Percentiles rank a stretch among this genome's conserved stretches.
Conservation (phyloP, 2,888 invertebrate species). For the Drosophila antonietae region DNA sequence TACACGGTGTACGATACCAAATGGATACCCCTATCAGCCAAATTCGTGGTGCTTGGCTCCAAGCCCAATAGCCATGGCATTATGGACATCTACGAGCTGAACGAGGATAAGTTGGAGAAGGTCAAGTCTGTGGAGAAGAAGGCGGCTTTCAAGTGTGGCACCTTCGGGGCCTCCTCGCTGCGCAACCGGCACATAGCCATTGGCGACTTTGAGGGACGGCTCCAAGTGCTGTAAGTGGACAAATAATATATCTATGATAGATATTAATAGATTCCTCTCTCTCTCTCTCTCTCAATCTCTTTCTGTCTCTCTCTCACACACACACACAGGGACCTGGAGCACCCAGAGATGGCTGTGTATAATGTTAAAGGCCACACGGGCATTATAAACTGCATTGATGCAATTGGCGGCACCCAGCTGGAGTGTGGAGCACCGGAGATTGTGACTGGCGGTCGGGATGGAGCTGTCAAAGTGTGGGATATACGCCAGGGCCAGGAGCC, state of each 20-base stretch:
- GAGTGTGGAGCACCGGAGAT: conserved; percentile 98
- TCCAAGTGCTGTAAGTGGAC: conserved; percentile 91
- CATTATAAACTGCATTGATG: conserved; percentile 96
- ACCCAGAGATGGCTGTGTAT: conserved; percentile 89
- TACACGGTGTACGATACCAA: conserved; percentile 96
- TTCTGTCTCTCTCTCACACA: too few relatives aligned
- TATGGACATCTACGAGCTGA: conserved; percentile 92
- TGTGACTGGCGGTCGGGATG: conserved; percentile 97
- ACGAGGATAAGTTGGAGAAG: conserved; percentile 89
- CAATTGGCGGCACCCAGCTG: conserved; percentile 91
- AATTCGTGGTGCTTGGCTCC: conserved; percentile 94
- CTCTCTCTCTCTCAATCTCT: too few relatives aligned
- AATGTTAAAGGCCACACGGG: conserved; percentile 91
- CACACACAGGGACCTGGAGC: conserved; percentile 90
- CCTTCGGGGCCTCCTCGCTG: conserved; percentile 94
- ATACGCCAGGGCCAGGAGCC: conserved; percentile 94
- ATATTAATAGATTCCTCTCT: neutral
- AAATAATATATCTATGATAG: neutral
- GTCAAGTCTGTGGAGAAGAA: conserved; percentile 91
- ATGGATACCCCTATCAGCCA: conserved; percentile 98
- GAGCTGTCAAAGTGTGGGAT: conserved; percentile 98
- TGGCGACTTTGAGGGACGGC: conserved; percentile 94
- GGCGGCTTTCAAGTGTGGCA: conserved; percentile 95
- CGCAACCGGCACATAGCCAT: conserved; percentile 93
- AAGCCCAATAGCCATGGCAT: conserved; percentile 94